phyloP scores from a whole-genome alignment of 2,888 invertebrate species.

The Rhogogaster chlorosoma region DNA sequence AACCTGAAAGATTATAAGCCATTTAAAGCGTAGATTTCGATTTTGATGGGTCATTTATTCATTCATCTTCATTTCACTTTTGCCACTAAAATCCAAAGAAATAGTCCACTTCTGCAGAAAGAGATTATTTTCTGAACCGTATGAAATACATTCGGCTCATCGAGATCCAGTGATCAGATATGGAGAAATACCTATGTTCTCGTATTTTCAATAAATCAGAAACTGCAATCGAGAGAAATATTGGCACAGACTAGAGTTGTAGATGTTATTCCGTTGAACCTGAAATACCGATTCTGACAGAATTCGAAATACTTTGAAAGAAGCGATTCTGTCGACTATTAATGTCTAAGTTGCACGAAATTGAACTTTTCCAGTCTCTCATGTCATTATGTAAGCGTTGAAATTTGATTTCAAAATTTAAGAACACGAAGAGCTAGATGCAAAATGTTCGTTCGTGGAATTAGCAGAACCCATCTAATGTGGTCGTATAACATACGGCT shows the following conservation, averaged over 20 bases:
- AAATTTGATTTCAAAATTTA: neutral
- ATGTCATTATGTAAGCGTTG: neutral
- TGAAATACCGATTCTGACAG: neutral
- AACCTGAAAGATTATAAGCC: neutral
- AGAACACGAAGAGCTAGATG: neutral
- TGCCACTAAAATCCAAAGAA: neutral
- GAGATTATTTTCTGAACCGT: neutral
- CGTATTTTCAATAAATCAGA: neutral
- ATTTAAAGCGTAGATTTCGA: neutral
- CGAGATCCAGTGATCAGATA: neutral
- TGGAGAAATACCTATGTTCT: neutral
- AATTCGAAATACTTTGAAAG: neutral
- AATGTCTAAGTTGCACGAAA: no score
- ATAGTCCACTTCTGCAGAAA: neutral
- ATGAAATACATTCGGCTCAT: neutral
- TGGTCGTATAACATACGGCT: neutral
- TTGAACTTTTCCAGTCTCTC: neutral
- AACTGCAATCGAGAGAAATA: neutral
- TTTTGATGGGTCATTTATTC: neutral
- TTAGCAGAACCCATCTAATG: neutral
- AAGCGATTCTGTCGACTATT: no score
- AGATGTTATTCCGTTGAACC: neutral
- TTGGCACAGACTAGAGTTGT: neutral
- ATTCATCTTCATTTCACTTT: neutral
- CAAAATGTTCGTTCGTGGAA: neutral